A percentile compares a stretch with the other conserved stretches of the same genome.
Conservation (phyloP, 2,113 vertebrate species). For the Hippocampus mohnikei region DNA sequence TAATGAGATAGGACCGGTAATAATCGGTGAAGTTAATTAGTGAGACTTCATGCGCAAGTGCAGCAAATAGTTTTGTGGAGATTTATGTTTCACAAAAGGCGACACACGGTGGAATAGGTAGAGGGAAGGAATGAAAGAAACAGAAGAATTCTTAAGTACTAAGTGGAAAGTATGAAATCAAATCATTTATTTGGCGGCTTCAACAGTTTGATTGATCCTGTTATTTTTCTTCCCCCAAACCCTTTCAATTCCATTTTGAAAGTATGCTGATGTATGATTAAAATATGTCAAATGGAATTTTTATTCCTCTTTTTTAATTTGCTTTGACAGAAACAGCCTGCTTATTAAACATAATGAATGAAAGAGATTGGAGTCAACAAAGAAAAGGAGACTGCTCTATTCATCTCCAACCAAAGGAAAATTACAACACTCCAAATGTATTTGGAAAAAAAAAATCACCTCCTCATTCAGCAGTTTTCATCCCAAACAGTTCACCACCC, state of each 20-base stretch:
- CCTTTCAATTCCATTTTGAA: not conserved
- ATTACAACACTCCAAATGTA: slow-evolving; percentile 40
- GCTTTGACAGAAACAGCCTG: slow-evolving; percentile 8
- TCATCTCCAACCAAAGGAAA: slow-evolving; percentile 29
- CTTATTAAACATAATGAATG: slow-evolving; percentile 17
- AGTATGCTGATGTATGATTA: not conserved
- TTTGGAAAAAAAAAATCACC: slow-evolving; percentile 30
- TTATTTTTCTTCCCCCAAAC: not conserved
- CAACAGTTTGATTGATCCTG: not conserved
- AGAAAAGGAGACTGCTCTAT: slow-evolving; percentile 22
- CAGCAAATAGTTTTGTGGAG: not conserved
- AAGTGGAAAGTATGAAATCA: not conserved
- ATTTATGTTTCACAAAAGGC: slow-evolving; percentile 1
- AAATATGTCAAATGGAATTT: slow-evolving; percentile 11
- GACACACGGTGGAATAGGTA: not conserved
- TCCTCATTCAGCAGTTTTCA: slow-evolving; percentile 31
- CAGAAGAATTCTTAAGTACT: not conserved
- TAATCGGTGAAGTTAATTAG: not conserved
- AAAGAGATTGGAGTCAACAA: slow-evolving; percentile 26
- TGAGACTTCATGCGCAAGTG: not conserved
- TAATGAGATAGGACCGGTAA: not conserved
- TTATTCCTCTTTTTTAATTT: not conserved
- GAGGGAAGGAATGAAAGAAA: not conserved
- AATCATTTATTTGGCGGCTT: not conserved
- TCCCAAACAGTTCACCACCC: slow-evolving; percentile 6